These are phyloP conservation scores for Drosophila varians DNA, from an alignment of 1,140 invertebrate species.

Conservation along the genomic window DNA sequence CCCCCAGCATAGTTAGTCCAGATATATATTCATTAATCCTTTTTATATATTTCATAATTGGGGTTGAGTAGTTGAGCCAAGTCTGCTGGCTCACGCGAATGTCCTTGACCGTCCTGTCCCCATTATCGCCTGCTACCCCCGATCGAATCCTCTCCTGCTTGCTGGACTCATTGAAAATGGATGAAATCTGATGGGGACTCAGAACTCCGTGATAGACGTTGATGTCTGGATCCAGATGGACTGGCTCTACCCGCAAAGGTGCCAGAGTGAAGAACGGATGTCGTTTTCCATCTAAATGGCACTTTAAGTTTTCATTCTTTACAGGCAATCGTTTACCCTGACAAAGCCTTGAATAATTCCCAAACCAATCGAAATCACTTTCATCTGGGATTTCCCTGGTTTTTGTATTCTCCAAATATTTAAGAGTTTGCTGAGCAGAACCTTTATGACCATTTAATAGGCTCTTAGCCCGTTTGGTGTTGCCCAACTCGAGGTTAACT, in stretches of 20 bases:
- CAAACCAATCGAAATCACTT: background rate
- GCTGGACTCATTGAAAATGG: constrained; percentile 90
- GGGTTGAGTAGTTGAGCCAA: constrained; percentile 94
- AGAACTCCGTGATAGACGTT: constrained; percentile 95
- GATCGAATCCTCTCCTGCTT: constrained; percentile 88
- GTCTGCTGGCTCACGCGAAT: constrained; percentile 98
- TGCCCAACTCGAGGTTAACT: constrained; percentile 43
- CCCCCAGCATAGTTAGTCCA: constrained; percentile 88
- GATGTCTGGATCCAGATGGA: constrained; percentile 92
- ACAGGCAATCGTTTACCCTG: constrained; percentile 39
- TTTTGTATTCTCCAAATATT: constrained; percentile 20
- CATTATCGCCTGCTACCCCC: constrained; percentile 91
- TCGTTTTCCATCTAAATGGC: constrained; percentile 89
- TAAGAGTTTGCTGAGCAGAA: background rate
- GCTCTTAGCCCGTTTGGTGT: constrained; percentile 3
- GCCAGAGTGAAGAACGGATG: constrained; percentile 90
- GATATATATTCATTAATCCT: constrained; percentile 90
- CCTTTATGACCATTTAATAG: constrained; percentile 15
- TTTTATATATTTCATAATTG: constrained; percentile 89
- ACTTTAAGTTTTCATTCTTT: constrained; percentile 85
- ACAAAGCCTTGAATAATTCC: constrained; percentile 52
- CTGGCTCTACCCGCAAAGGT: constrained; percentile 95
- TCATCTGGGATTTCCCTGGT: background rate
- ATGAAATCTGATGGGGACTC: constrained; percentile 92
- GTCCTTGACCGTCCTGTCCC: constrained; percentile 87